Evolutionary conservation across 2,888 invertebrate genomes (phyloP), one percentile per base, ranked within the genome.

Genomic region (Metalampra italica): DNA sequence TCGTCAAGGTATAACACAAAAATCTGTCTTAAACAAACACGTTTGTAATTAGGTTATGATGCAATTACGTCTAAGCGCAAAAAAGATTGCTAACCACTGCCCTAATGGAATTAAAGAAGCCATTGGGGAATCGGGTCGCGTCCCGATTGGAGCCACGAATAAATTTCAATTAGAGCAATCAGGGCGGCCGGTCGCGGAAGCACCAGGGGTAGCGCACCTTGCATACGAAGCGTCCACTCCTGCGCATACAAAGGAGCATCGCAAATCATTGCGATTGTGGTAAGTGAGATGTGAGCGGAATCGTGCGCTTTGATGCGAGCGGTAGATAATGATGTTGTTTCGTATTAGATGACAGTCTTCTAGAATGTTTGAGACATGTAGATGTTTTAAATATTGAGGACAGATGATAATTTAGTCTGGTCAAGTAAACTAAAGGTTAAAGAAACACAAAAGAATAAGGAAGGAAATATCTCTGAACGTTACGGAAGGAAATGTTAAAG

Each of bases 121-220:
- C 63, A 67, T 71, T 66, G 64, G 68, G 72, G 68, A 83, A 79
- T 67, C 78, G 62, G 69, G 61, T 45, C 71, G 71, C 73, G 74
- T 71, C 59, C 61, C 56, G 47, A 54, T 42, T 45, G 54, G 56
- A 56, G 58, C 64, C 59, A 60, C 68, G 68, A 75, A 81, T 83
- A 81, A 83, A 83, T 82, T 83, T 85, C 82, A 86, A 86, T 86
- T 86, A 86, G 82, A 81, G 82, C 82, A 82, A 79, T 79, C 77
- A 71, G 73, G 69, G 62, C 66, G 68, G 58, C 66, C 68, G 52
- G 59, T 81, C 77, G 78, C 85, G 85, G 88, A 86, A 88, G 82
- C 73, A 66, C 63, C 65, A 60, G 68, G 68, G 81, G 71, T 73
- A 69, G 75, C 66, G 73, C 72, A 75, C 71, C 75, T 74, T 66